phyloP scores from a whole-genome alignment of 1,140 invertebrate genomes.

The Venturia canescens region DNA sequence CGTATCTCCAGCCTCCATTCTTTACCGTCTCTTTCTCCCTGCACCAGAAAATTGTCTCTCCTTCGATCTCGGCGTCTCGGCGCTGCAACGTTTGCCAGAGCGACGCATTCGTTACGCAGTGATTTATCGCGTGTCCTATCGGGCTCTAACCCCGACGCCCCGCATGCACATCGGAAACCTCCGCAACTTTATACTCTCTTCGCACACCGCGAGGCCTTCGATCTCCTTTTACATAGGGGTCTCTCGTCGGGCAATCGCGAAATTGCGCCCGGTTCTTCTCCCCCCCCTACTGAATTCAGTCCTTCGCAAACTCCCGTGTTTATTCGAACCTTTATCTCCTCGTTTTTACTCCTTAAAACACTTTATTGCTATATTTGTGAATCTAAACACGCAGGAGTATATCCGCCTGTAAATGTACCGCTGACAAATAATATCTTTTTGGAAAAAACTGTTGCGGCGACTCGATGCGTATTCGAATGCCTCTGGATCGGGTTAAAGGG shows the following conservation, averaged over 20 bases:
- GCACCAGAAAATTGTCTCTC: constrained; percentile 1
- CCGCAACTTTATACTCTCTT: neutral
- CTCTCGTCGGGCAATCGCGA: constrained; percentile 17
- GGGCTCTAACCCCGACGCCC: constrained; percentile 38
- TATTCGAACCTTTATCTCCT: too few relatives aligned
- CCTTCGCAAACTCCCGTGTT: too few relatives aligned
- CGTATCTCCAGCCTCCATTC: too few relatives aligned
- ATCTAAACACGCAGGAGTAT: too few relatives aligned
- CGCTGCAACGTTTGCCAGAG: neutral
- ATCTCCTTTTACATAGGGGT: neutral
- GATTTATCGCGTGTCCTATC: constrained; percentile 45
- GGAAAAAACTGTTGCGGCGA: too few relatives aligned
- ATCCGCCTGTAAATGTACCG: too few relatives aligned
- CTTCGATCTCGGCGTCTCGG: neutral
- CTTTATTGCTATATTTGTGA: too few relatives aligned
- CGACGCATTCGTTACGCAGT: constrained; percentile 47
- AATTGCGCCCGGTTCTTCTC: constrained; percentile 12
- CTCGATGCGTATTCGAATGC: too few relatives aligned
- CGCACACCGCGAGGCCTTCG: neutral
- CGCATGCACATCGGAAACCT: neutral
- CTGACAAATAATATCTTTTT: too few relatives aligned
- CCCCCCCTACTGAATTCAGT: neutral
- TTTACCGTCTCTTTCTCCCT: neutral
- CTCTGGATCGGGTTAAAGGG: too few relatives aligned
- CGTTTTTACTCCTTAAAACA: too few relatives aligned